A percentile compares a stretch with the other conserved stretches of the same genome.
phyloP scores from a whole-genome alignment of 2,888 invertebrate species.

The Callosobruchus maculatus region DNA sequence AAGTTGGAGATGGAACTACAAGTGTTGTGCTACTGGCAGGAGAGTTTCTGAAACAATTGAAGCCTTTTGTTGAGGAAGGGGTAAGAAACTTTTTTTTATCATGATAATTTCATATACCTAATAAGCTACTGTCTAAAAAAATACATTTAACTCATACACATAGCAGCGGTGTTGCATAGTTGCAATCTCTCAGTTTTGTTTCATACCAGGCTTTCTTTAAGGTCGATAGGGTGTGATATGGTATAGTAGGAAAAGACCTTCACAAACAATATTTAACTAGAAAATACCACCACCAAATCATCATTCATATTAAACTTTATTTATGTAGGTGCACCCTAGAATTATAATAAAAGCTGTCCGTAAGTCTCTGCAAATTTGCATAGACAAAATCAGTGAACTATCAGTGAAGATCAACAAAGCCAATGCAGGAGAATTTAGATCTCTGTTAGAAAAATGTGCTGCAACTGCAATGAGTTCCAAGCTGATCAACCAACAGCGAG shows the following conservation, averaged over 20 bases:
- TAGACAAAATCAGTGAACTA: conserved; percentile 78
- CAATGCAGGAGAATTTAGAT: conserved; percentile 59
- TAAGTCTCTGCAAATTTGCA: conserved; percentile 75
- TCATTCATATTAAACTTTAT: too few species aligned
- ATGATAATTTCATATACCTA: too few species aligned
- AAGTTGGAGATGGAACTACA: conserved; percentile 99
- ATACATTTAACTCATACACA: too few species aligned
- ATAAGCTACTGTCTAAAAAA: too few species aligned
- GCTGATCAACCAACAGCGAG: conserved; percentile 92
- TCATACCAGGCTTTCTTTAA: too few species aligned
- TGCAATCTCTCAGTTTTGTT: too few species aligned
- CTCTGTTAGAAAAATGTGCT: conserved; percentile 82
- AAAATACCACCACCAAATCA: too few species aligned
- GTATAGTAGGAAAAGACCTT: too few species aligned
- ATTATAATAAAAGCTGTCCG: conserved; percentile 88
- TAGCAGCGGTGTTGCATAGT: too few species aligned
- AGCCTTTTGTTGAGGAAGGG: conserved; percentile 95
- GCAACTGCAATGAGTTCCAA: conserved; percentile 96
- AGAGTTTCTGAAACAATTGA: conserved; percentile 91
- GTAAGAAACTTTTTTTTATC: conserved; percentile 48
- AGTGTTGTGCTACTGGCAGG: conserved; percentile 94
- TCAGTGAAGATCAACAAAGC: conserved; percentile 74
- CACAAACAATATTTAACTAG: too few species aligned
- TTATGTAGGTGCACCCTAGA: conserved; percentile 67
- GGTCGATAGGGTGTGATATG: too few species aligned